These are phyloP conservation scores for Eulimnadia texana DNA, from an alignment of 1,140 invertebrate species.

Conservation along the genomic window DNA sequence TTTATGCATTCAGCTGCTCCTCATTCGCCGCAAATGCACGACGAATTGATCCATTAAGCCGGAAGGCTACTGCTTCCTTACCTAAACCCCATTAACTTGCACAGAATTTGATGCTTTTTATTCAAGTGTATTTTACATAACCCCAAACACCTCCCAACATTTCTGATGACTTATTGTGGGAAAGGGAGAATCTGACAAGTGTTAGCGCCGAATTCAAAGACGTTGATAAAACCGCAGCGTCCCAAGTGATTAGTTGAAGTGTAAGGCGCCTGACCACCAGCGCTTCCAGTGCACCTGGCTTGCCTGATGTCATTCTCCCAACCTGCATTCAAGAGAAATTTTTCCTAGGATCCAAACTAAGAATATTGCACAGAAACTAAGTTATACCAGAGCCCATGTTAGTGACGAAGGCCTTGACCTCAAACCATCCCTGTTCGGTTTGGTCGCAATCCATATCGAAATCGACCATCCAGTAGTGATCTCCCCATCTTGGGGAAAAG, in stretches of 20 bases:
- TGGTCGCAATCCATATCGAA: slow-evolving; percentile 34
- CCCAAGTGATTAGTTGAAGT: slow-evolving; percentile 30
- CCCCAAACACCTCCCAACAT: too few species aligned
- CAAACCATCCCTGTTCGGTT: slow-evolving; percentile 34
- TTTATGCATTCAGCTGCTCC: not conserved
- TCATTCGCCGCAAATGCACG: not conserved
- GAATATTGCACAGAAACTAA: not conserved
- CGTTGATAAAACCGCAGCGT: slow-evolving; percentile 32
- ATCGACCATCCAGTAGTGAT: slow-evolving; percentile 36
- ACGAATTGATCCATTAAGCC: not conserved
- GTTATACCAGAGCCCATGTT: slow-evolving; percentile 13
- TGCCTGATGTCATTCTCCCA: slow-evolving; percentile 20
- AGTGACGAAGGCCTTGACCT: slow-evolving; percentile 28
- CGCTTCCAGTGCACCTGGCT: slow-evolving; percentile 23
- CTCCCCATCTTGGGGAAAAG: slow-evolving; percentile 28
- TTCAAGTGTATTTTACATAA: too few species aligned
- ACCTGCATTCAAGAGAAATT: not conserved
- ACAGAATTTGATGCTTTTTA: too few species aligned
- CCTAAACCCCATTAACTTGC: too few species aligned
- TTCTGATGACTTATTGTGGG: too few species aligned
- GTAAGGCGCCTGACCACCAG: slow-evolving; percentile 25
- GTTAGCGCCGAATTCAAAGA: slow-evolving; percentile 26
- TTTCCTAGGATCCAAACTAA: not conserved
- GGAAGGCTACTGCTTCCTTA: too few species aligned
- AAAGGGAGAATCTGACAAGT: slow-evolving; percentile 25